Conservation (phyloP, 1,140 invertebrate genomes). For the Procambarus clarkii region DNA sequence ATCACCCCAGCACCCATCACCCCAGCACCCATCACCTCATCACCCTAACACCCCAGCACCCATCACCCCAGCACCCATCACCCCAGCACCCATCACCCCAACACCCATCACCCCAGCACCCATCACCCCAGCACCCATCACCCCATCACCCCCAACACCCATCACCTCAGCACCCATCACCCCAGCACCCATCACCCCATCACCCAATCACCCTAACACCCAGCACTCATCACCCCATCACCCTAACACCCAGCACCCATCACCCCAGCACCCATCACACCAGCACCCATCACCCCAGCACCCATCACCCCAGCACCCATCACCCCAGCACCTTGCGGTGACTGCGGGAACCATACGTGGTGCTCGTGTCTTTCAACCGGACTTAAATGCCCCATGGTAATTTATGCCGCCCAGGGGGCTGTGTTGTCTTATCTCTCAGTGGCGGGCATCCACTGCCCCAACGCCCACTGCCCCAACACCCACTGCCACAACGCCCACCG, state of each 20-base stretch:
- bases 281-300: background rate
- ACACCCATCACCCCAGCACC: too few relatives aligned
- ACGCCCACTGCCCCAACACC: background rate
- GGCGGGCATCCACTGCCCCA: background rate
- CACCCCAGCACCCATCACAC: background rate
- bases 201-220: background rate
- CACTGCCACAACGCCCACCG: background rate
- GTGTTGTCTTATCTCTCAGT: background rate
- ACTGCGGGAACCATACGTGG: background rate
- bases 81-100: too few relatives aligned
- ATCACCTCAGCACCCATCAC: background rate
- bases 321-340: background rate
- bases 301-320: background rate
- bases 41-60: too few relatives aligned
- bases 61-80: too few relatives aligned
- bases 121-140: too few relatives aligned
- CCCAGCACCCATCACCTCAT: too few relatives aligned
- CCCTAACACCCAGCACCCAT: background rate
- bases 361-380: background rate
- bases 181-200: background rate
- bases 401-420: too few relatives aligned
- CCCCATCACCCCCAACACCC: background rate
- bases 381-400: too few relatives aligned
- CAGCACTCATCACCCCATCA: background rate
- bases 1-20: too few relatives aligned